phyloP scores from a whole-genome alignment of 2,113 vertebrate species.

The Recurvirostra avosetta region DNA sequence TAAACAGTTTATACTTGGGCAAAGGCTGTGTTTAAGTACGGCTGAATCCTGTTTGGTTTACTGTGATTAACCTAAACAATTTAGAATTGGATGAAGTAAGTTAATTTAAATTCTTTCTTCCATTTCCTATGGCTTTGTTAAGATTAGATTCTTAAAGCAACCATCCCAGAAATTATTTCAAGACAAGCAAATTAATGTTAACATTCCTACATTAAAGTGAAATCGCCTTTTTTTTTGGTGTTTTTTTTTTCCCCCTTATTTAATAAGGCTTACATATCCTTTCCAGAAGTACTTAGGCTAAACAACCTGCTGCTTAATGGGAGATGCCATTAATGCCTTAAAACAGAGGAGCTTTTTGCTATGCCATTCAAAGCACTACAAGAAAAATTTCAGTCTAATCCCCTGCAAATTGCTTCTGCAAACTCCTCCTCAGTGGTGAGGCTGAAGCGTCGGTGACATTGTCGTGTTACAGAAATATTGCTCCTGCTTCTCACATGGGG shows the following conservation, averaged over 20 bases:
- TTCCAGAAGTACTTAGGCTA: background rate
- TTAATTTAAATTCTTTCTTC: conserved; percentile 56
- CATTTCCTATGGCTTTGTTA: conserved; percentile 3
- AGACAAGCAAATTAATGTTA: background rate
- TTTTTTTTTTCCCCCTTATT: background rate
- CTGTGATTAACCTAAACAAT: conserved; percentile 54
- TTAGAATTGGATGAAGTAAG: conserved; percentile 27
- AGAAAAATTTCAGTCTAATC: background rate
- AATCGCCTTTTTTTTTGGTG: background rate
- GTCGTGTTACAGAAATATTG: background rate
- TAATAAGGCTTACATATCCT: background rate
- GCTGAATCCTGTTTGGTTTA: conserved; percentile 57
- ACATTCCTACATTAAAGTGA: background rate
- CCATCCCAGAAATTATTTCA: conserved; percentile 52
- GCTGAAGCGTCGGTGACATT: background rate
- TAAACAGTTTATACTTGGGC: conserved; percentile 55
- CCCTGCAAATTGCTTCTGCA: background rate
- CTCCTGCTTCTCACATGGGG: background rate
- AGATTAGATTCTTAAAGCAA: conserved; percentile 26
- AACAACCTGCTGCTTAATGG: background rate
- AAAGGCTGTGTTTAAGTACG: conserved; percentile 48
- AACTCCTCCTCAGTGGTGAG: background rate
- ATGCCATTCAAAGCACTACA: background rate
- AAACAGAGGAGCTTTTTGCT: background rate
- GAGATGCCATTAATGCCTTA: background rate